These are phyloP conservation scores for Zaprionus vittiger DNA, from an alignment of 1,140 invertebrate species.

Conservation along the genomic window DNA sequence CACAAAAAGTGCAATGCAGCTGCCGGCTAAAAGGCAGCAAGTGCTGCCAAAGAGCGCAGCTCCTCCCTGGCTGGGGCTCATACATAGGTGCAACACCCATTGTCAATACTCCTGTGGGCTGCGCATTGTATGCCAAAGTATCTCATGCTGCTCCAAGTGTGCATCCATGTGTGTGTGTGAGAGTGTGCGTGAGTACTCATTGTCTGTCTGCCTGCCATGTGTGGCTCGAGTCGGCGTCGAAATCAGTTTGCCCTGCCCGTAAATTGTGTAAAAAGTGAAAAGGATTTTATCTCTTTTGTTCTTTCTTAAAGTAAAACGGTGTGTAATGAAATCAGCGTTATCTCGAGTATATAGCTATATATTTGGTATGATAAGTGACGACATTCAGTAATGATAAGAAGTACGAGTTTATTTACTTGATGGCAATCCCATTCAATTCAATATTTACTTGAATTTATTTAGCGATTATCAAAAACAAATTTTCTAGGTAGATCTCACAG, in stretches of 20 bases:
- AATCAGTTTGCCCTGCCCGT: conserved; percentile 44
- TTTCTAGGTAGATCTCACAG: too few relatives aligned
- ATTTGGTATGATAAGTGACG: too few relatives aligned
- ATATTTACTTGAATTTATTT: too few relatives aligned
- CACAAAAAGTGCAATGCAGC: conserved; percentile 73
- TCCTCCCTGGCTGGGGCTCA: conserved; percentile 16
- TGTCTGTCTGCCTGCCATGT: conserved; percentile 53
- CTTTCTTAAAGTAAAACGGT: not conserved
- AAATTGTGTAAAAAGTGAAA: conserved; percentile 63
- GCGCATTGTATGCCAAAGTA: conserved; percentile 29
- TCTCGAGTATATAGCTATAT: not conserved
- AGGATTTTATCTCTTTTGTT: conserved; percentile 48
- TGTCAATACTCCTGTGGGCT: conserved; percentile 58
- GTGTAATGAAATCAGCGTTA: conserved; percentile 4
- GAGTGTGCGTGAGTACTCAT: conserved; percentile 34
- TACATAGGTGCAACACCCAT: conserved; percentile 59
- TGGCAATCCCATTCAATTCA: too few relatives aligned
- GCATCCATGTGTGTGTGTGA: not conserved
- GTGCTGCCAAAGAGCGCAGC: conserved; percentile 33
- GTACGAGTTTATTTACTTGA: not conserved
- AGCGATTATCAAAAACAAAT: too few relatives aligned
- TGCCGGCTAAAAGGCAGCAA: conserved; percentile 45
- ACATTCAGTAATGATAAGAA: too few relatives aligned
- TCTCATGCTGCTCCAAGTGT: conserved; percentile 14
- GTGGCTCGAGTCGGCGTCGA: conserved; percentile 20